Percentiles rank a stretch among this genome's conserved stretches.
These are phyloP conservation scores for Mormyrus hasselquistii DNA, from an alignment of 2,797 vertebrate species.

Conservation along the genomic window DNA sequence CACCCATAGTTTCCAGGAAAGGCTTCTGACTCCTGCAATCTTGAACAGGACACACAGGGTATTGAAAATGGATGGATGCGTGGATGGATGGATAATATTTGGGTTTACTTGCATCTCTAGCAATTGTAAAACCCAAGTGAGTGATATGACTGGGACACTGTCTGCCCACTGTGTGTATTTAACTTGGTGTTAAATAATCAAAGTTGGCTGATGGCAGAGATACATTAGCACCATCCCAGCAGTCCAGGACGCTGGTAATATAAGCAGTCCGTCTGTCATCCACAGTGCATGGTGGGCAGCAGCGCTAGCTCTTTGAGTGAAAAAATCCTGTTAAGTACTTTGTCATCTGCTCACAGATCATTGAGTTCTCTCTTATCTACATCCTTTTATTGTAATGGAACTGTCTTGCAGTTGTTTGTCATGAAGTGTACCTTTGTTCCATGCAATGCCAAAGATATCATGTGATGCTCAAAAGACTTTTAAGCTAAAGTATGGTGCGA, in stretches of 20 bases:
- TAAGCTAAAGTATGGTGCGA: neutral
- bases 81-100: neutral
- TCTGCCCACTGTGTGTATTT: neutral
- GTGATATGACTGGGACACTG: neutral
- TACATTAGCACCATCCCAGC: constrained; percentile 21
- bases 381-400: neutral
- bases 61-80: neutral
- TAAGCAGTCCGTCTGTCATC: constrained; percentile 25
- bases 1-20: neutral
- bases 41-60: neutral
- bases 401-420: neutral
- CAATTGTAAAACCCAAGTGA: neutral
- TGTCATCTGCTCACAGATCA: neutral
- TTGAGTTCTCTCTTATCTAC: neutral
- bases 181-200: constrained; percentile 11
- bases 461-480: neutral
- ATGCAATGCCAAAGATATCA: neutral
- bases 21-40: neutral
- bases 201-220: constrained; percentile 19
- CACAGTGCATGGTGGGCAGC: neutral
- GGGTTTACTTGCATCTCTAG: neutral
- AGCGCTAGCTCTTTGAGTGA: neutral
- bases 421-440: neutral
- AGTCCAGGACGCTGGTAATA: constrained; percentile 16
- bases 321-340: constrained; percentile 18